Base-by-base conservation (phyloP, 2,888 invertebrate genomes). In the Gastracanthus pulcherrimus region DNA sequence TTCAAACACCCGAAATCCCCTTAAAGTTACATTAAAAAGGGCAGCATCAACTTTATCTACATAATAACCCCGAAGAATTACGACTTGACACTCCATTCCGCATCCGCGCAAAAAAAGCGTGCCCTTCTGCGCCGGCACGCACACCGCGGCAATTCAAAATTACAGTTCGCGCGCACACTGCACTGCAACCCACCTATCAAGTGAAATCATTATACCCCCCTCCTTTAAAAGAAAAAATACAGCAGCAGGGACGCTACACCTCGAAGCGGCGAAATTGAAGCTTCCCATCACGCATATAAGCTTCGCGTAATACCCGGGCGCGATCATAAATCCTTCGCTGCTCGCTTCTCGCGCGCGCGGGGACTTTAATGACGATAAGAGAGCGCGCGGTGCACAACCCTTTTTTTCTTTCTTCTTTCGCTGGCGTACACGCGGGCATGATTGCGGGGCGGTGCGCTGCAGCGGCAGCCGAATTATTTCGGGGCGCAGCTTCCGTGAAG, bases 301-400 rank as follows among this genome's bases (percentile, higher is more conserved):
- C 29, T 7, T 23, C 55, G 60, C 58, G 62, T 51, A 70, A 62
- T 78, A 29, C 36, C 38, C 29, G 29, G 45, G 45, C 38, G 19
- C 31, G 23, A n/a, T 55, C 55, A 23, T 55, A 55, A 55, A 55
- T 55, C 55, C 26, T n/a, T n/a, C 55, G 26, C n/a, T 55, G 51
- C 55, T 55, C 55, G 3, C n/a, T 5, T 0, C 45, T 38, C 16
- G n/a, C 5, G 13, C 51, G n/a, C 19, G 2, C 11, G 26, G 29
- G 51, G 29, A 13, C 34, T 71, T 70, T 71, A 76, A 81, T 66
- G 69, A 79, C n/a, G 71, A 66, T 67, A 80, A 80, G 67, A 29
- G 55, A 16, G 3, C 2, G 70, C 11, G 2, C 13, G 36, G 3
- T 70, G n/a, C n/a, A n/a, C 31, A n/a, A 3, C 7, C 41, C n/a